phyloP scores from a whole-genome alignment of 2,888 invertebrate species.

The Megaustenia siamemsis region DNA sequence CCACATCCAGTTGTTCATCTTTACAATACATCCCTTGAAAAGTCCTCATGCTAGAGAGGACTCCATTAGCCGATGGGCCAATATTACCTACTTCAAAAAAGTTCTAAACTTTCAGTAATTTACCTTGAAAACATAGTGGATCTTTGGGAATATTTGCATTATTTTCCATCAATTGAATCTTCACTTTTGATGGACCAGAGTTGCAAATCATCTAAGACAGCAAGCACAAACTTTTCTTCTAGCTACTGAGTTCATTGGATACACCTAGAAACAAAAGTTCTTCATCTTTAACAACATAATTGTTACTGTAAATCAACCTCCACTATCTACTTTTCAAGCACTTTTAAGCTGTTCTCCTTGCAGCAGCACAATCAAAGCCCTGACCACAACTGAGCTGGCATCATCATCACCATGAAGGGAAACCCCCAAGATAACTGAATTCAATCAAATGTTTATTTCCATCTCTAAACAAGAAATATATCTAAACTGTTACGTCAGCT shows the following conservation, averaged over 20 bases:
- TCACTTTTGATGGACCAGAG: background rate
- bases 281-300: too few relatives aligned
- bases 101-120: background rate
- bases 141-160: background rate
- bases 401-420: background rate
- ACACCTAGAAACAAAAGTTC: too few relatives aligned
- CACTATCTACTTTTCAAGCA: too few relatives aligned
- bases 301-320: too few relatives aligned
- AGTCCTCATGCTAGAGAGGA: background rate
- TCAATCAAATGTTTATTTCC: background rate
- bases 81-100: background rate
- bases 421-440: background rate
- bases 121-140: background rate
- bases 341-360: background rate
- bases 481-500: background rate
- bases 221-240: background rate
- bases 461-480: background rate
- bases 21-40: background rate
- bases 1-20: constrained; percentile 12
- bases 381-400: background rate
- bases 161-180: background rate
- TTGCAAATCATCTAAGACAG: too few relatives aligned
- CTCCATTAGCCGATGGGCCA: background rate
- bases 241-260: too few relatives aligned
- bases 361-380: background rate